Evolutionary conservation across 1,140 invertebrate genomes (phyloP), one percentile per base, ranked within the genome.

Genomic region (Scylla paramamosain): DNA sequence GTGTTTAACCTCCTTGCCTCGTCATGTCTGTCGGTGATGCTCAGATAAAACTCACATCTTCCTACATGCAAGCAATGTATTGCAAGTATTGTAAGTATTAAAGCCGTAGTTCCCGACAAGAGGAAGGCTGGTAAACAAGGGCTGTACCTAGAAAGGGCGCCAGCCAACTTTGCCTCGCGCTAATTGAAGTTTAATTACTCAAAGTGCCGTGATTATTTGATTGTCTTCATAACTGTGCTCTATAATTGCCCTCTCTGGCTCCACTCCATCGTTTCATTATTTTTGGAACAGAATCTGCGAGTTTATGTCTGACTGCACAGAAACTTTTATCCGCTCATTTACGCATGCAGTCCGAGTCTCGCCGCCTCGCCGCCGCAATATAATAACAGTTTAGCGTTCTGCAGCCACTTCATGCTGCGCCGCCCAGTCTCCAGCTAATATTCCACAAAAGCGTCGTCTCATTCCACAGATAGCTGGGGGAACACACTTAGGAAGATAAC

Each of bases 141-240:
- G 59, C 59, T 16, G 59, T 67, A 67, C 10, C 48, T 52, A 20
- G 59, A 20, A 25, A 67, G 67, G 67, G 67, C 67, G 67, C 20
- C 16, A 77, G 8, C 67, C 67, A 77, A 77, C 67, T 77, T 77
- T 77, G 20, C 67, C 25, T 77, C 0, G 67, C 67, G 10, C n/a
- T 77, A 77, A 77, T 77, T 77, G 67, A 77, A 77, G 67, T 77
- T 77, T 77, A 77, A 77, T 77, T n/a, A 77, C 67, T 77, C 67
- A 77, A 77, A 77, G 67, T 25, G 67, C 67, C 25, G 67, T 77
- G 67, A 77, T 77, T 77, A 77, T 77, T 77, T 77, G 67, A 77
- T 77, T 77, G 67, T 77, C 67, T 77, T 20, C 67, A n/a, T 77
- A 77, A 25, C 67, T 77, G 67, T 77, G 67, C 20, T 77, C 67